Percentiles rank a stretch among this genome's conserved stretches.
Conservation (phyloP, 2,113 vertebrate species). For the Coturnix japonica region DNA sequence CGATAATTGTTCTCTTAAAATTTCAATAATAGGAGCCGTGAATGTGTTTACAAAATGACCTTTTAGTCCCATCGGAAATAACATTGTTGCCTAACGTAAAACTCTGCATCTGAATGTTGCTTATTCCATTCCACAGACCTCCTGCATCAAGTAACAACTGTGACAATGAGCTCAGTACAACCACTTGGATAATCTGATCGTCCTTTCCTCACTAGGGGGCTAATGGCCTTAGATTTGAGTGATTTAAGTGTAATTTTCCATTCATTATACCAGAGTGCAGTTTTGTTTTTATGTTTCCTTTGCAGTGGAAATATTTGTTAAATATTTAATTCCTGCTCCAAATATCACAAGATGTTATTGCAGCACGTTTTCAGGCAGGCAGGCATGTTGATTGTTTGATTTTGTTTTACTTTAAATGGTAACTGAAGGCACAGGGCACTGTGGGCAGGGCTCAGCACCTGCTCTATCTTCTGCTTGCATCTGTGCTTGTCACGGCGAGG, state of each 20-base stretch:
- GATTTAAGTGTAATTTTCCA: neutral
- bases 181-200: neutral
- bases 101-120: neutral
- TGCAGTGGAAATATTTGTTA: neutral
- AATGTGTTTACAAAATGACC: neutral
- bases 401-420: neutral
- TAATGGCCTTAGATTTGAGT: neutral
- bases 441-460: fast-evolving
- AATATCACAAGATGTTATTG: neutral
- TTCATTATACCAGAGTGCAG: neutral
- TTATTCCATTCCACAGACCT: neutral
- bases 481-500: neutral
- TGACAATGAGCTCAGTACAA: neutral
- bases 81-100: neutral
- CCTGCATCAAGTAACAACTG: neutral
- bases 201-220: neutral
- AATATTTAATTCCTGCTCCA: neutral
- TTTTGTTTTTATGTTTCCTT: slow-evolving; percentile 3
- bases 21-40: neutral
- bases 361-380: neutral
- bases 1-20: neutral
- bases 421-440: neutral
- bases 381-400: neutral
- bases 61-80: neutral
- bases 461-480: neutral